phyloP scores from a whole-genome alignment of 2,113 vertebrate genomes.

The Mellivora capensis region DNA sequence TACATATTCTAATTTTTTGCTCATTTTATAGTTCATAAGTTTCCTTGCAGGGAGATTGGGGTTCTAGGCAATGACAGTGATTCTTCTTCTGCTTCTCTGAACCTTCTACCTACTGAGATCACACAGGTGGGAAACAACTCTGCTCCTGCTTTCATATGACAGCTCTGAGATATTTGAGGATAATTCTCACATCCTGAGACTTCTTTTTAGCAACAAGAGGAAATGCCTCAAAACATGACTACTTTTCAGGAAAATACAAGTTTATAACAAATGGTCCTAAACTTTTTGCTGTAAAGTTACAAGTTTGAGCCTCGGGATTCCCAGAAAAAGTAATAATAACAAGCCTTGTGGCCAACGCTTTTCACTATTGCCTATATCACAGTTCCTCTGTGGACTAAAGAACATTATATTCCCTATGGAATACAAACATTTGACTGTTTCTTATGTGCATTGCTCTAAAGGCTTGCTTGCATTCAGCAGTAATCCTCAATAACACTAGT shows the following conservation, averaged over 20 bases:
- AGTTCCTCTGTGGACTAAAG: neutral
- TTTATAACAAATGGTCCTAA: neutral
- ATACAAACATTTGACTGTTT: neutral
- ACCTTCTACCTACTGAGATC: neutral
- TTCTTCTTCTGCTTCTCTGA: neutral
- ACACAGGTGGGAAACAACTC: neutral
- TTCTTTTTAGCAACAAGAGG: neutral
- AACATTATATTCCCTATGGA: neutral
- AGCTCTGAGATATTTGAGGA: neutral
- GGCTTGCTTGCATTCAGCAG: neutral
- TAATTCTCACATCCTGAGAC: neutral
- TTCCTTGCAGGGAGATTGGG: neutral
- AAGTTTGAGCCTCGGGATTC: neutral
- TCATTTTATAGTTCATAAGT: neutral
- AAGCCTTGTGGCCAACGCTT: neutral
- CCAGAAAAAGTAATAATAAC: neutral
- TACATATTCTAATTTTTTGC: neutral
- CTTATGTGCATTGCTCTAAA: neutral
- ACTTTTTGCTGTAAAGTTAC: neutral
- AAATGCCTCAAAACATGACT: neutral
- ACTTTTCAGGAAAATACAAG: neutral
- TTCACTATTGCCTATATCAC: neutral
- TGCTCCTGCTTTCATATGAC: neutral
- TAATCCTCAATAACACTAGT: neutral
- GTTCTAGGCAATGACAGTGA: neutral